Base-by-base conservation (phyloP, 2,797 vertebrate species). In the Aplochiton taeniatus region DNA sequence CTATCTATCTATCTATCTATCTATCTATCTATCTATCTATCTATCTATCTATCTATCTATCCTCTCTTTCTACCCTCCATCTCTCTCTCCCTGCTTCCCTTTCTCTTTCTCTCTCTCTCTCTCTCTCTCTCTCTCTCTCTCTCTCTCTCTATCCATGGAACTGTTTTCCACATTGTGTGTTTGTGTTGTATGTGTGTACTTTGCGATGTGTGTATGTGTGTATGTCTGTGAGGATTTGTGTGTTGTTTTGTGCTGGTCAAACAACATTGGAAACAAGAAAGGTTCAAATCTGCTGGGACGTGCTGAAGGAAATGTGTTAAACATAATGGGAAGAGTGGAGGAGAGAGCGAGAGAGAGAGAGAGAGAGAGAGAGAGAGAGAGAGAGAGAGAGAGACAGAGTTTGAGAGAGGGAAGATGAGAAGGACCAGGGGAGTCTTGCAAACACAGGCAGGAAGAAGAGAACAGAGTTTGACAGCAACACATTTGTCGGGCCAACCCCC, bases 221-320 rank as follows among this genome's bases (percentile, higher is more conserved):
- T 2, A 31, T 6, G 31, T 31, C 6, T 31, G 31, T 31, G 31
- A 31, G 2, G 31, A 2, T 31, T 31, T 31, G 31, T 31, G 31
- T 31, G 31, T 2, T 31, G n/a, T 31, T 6, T 31, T 31, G 31
- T 6, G 31, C 31, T 31, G 31, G 31, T 31, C 62, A 81, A 78
- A 75, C 79, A 84, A 66, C 79, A 65, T 64, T 69, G 70, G 71
- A 77, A 71, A 61, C 72, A 74, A 75, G 73, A 76, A 74, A 75
- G 75, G 66, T 84, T 80, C 79, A 82, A 81, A 75, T 69, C 71
- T 68, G 76, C 68, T 65, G 59, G 61, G 66, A 66, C 63, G 31
- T 52, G 14, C 60, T 51, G 58, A 45, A 54, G 53, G 69, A 58
- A 59, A 19, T 55, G 47, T 66, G 31, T 31, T 6, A 6, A 31